Evolutionary conservation across 2,888 invertebrate genomes (phyloP).

Genomic region (Euzetes globulus): DNA sequence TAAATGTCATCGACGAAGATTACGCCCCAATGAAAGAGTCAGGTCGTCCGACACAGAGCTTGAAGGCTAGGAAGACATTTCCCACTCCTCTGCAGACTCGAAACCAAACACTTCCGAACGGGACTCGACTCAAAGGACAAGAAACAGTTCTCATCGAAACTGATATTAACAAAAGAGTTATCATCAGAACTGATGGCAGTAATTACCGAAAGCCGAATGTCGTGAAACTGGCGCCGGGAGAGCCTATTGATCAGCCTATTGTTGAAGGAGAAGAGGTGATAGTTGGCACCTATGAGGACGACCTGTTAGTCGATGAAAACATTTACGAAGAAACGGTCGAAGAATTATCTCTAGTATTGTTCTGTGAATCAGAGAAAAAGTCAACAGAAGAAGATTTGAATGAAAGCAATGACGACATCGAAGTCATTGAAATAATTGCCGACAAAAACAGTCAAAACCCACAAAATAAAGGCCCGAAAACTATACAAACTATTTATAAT

Average conservation of each 20-base stretch:
- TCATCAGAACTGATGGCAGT: neutral
- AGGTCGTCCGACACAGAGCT: neutral
- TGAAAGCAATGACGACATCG: neutral
- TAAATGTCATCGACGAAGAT: neutral
- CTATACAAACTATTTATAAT: too few relatives aligned
- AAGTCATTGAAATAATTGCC: neutral
- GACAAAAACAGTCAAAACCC: neutral
- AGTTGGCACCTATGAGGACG: constrained; percentile 8
- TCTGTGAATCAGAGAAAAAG: neutral
- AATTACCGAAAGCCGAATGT: neutral
- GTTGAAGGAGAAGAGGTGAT: neutral
- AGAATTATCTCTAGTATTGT: neutral
- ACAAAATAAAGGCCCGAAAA: neutral
- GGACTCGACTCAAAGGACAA: neutral
- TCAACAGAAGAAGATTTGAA: neutral
- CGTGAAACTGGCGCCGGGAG: neutral
- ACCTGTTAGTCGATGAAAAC: neutral
- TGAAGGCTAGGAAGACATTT: neutral
- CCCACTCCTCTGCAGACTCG: neutral
- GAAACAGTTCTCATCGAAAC: neutral
- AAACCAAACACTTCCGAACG: neutral
- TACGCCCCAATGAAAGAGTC: neutral
- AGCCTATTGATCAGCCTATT: neutral
- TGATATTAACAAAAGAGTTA: neutral
- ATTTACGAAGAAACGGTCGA: neutral